Percentiles rank a stretch among this genome's conserved stretches.
phyloP scores from a whole-genome alignment of 2,113 vertebrate species.

The Dicentrarchus labrax region DNA sequence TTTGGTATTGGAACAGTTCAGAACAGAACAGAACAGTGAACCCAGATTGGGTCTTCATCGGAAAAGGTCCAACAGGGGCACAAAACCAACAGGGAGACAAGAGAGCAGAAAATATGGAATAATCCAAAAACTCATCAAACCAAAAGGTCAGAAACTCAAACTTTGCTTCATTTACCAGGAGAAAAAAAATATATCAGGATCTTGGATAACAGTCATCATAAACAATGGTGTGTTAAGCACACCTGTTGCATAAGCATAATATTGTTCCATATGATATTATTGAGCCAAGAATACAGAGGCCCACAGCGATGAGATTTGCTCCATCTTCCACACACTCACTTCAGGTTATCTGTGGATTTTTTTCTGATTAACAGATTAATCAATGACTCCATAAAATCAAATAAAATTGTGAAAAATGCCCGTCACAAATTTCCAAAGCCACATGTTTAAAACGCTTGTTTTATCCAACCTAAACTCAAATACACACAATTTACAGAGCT shows the following conservation, averaged over 20 bases:
- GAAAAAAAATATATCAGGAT: background rate
- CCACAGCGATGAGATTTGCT: conserved; percentile 6
- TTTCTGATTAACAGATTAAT: background rate
- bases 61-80: background rate
- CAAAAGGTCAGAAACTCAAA: background rate
- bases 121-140: background rate
- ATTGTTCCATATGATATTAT: conserved; percentile 8
- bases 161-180: conserved; percentile 5
- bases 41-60: background rate
- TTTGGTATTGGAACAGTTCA: background rate
- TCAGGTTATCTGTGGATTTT: background rate
- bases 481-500: background rate
- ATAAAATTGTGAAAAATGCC: background rate
- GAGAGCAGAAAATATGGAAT: conserved; percentile 7
- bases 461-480: background rate
- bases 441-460: background rate
- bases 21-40: no score
- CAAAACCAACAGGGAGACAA: background rate
- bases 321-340: background rate
- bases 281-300: conserved; percentile 7
- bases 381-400: background rate
- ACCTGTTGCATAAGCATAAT: conserved; percentile 27
- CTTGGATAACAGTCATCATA: conserved; percentile 27
- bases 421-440: background rate
- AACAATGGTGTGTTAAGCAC: conserved; percentile 23